A percentile compares a stretch with the other conserved stretches of the same genome.
Evolutionary conservation across 2,113 vertebrate genomes (phyloP).

Genomic region (Prochilodus magdalenae): DNA sequence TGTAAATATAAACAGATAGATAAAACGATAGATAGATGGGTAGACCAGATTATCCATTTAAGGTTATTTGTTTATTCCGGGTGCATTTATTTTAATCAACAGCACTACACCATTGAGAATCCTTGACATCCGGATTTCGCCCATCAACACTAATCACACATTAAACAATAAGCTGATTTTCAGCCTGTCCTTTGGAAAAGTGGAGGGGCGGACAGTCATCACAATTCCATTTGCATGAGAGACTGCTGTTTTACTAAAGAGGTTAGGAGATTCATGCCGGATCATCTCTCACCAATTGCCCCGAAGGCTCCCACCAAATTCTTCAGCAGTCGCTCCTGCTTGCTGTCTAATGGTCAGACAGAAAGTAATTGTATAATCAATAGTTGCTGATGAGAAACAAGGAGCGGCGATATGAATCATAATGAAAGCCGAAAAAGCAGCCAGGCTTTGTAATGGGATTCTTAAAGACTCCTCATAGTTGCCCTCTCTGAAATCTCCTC

Average conservation of each 20-base stretch:
- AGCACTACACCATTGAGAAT: not conserved
- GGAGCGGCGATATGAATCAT: conserved; percentile 44
- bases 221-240: conserved; percentile 34
- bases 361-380: conserved; percentile 47
- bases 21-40: too few species aligned
- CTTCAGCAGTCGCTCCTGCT: conserved; percentile 12
- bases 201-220: not conserved
- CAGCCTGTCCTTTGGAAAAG: not conserved
- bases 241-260: conserved; percentile 47
- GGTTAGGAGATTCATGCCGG: conserved; percentile 22
- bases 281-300: conserved; percentile 27
- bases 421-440: conserved; percentile 37
- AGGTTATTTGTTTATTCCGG: not conserved
- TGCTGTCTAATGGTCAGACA: conserved; percentile 47
- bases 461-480: not conserved
- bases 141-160: not conserved
- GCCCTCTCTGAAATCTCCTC: not conserved
- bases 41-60: too few species aligned
- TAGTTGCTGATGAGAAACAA: conserved; percentile 43
- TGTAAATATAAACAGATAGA: too few species aligned
- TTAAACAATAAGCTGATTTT: conserved; percentile 2
- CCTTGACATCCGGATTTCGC: not conserved
- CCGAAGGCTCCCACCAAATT: conserved; percentile 22
- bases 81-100: not conserved
- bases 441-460: conserved; percentile 38